phyloP scores from a whole-genome alignment of 2,888 invertebrate genomes.

The Polydesmus complanatus region DNA sequence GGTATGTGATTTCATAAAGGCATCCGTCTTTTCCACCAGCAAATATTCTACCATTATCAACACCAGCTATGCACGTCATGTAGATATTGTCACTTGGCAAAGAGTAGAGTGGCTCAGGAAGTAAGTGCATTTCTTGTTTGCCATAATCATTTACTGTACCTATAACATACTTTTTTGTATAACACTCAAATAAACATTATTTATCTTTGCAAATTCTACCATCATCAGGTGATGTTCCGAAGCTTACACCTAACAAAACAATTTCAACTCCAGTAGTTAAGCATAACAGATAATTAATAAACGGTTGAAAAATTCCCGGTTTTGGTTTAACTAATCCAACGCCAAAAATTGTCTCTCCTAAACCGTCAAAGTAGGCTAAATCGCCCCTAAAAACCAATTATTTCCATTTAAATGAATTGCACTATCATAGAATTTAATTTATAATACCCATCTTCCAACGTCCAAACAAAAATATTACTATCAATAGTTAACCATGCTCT shows the following conservation, averaged over 20 bases:
- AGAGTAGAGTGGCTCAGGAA: constrained; percentile 88
- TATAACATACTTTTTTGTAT: not conserved
- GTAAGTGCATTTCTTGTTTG: constrained; percentile 60
- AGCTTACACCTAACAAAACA: constrained; percentile 63
- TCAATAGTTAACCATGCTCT: constrained; percentile 96
- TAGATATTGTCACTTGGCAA: constrained; percentile 77
- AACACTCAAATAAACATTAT: not conserved
- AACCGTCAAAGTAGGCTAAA: constrained; percentile 90
- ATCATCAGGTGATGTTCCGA: constrained; percentile 27
- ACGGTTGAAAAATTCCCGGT: constrained; percentile 66
- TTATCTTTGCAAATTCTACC: constrained; percentile 1
- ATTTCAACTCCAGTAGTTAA: constrained; percentile 92
- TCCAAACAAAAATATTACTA: constrained; percentile 96
- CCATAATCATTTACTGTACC: not conserved
- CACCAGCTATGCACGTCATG: constrained; percentile 67
- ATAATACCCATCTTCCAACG: constrained; percentile 78
- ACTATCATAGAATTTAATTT: constrained; percentile 20
- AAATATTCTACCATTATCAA: constrained; percentile 74
- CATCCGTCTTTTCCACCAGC: constrained; percentile 88
- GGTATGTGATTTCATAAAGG: constrained; percentile 86
- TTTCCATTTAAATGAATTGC: not conserved
- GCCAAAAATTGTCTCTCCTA: constrained; percentile 84
- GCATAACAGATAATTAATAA: constrained; percentile 79
- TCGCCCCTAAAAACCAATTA: constrained; percentile 47
- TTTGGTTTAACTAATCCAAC: constrained; percentile 80